These are phyloP conservation scores for Hirtodrosophila alboralis DNA, from an alignment of 2,888 invertebrate genomes.

Conservation along the genomic window DNA sequence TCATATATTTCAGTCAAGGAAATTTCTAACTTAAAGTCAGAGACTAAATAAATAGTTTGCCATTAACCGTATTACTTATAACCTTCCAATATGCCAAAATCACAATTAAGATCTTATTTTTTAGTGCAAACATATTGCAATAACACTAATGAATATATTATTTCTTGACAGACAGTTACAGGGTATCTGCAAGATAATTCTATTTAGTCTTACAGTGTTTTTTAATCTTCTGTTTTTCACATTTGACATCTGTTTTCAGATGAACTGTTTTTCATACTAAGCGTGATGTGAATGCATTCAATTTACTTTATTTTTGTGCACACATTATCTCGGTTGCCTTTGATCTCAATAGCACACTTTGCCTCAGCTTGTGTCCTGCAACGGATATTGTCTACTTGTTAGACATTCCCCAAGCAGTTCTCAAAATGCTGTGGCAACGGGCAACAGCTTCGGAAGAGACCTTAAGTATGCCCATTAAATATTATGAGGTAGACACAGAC, in stretches of 20 bases:
- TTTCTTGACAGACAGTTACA: too few species aligned
- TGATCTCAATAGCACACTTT: conserved; percentile 38
- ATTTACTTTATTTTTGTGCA: conserved; percentile 30
- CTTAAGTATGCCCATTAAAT: conserved; percentile 51
- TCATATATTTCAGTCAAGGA: too few species aligned
- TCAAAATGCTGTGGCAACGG: conserved; percentile 17
- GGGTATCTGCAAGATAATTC: too few species aligned
- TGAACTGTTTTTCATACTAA: conserved; percentile 15
- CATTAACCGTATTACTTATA: too few species aligned
- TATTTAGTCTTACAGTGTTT: background rate
- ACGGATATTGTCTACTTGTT: conserved; percentile 52
- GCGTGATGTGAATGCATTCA: conserved; percentile 33
- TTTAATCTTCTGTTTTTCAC: background rate
- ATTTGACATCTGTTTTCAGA: background rate
- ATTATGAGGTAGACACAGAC: conserved; percentile 27
- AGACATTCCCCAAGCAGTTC: conserved; percentile 40
- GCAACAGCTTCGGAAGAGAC: conserved; percentile 28
- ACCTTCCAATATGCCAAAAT: too few species aligned
- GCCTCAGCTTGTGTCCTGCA: conserved; percentile 11
- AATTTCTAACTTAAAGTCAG: too few species aligned
- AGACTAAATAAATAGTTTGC: too few species aligned
- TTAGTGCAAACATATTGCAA: too few species aligned
- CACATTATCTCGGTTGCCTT: conserved; percentile 21
- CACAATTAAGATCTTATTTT: too few species aligned
- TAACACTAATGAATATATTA: too few species aligned